These are phyloP conservation scores for Cerceris rybyensis DNA, from an alignment of 2,888 invertebrate species.

Conservation along the genomic window DNA sequence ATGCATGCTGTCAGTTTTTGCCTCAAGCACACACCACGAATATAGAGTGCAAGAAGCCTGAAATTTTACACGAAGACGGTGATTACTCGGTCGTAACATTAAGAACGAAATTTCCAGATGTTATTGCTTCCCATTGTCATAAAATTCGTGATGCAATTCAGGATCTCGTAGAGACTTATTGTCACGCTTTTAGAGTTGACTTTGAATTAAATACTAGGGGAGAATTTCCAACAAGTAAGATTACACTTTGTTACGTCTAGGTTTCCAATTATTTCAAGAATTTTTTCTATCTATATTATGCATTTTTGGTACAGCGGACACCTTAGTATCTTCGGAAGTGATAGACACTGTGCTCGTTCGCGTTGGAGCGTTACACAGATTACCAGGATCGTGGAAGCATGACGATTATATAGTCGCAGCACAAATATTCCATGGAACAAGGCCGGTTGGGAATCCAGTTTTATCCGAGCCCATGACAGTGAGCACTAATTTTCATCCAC, in stretches of 20 bases:
- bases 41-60: slow-evolving; percentile 83
- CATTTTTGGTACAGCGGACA: slow-evolving; percentile 82
- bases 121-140: slow-evolving; percentile 87
- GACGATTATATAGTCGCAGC: slow-evolving; percentile 93
- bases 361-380: slow-evolving; percentile 91
- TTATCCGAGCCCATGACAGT: slow-evolving; percentile 88
- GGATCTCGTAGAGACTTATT: slow-evolving; percentile 92
- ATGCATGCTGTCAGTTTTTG: slow-evolving; percentile 84
- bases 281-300: no score
- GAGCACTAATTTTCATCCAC: slow-evolving; percentile 89
- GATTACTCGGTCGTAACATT: slow-evolving; percentile 88
- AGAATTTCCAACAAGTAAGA: slow-evolving; percentile 83
- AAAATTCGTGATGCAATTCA: slow-evolving; percentile 91
- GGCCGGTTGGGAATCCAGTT: slow-evolving; percentile 88
- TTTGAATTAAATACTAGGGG: slow-evolving; percentile 88
- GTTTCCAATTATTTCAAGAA: not conserved
- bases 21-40: slow-evolving; percentile 78
- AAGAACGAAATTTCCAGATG: slow-evolving; percentile 83
- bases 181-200: slow-evolving; percentile 92
- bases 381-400: slow-evolving; percentile 90
- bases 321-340: slow-evolving; percentile 87
- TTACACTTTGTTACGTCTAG: not conserved
- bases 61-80: slow-evolving; percentile 87
- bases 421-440: slow-evolving; percentile 94
- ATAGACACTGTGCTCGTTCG: slow-evolving; percentile 90